Conservation (phyloP, 2,888 invertebrate genomes). For the Pharmacophagus antenor region DNA sequence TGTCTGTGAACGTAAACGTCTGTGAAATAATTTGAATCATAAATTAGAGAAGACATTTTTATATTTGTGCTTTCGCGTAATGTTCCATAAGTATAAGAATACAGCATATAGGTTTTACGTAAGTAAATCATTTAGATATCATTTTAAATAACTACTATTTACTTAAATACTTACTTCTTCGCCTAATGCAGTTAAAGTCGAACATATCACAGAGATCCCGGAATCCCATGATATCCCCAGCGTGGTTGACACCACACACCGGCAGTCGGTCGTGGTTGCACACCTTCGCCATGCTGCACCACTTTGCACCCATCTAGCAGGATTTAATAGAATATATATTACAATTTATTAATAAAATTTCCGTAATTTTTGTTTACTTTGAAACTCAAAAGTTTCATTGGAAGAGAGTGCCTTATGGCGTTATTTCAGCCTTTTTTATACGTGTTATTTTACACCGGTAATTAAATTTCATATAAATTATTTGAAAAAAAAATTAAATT, state of each 20-base stretch:
- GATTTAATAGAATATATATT: not conserved
- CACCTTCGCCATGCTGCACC: constrained; percentile 75
- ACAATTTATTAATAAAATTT: not conserved
- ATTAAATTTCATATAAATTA: too few relatives aligned
- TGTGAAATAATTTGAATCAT: not conserved
- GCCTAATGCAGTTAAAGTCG: constrained; percentile 70
- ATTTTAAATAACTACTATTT: not conserved
- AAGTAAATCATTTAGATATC: not conserved
- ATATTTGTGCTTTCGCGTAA: not conserved
- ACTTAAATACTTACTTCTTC: constrained; percentile 54
- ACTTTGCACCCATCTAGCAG: constrained; percentile 68
- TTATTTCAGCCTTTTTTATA: too few relatives aligned
- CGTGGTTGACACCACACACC: constrained; percentile 68
- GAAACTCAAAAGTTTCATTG: too few relatives aligned
- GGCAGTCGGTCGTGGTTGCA: constrained; percentile 75
- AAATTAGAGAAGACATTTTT: not conserved
- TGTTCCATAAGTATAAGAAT: not conserved
- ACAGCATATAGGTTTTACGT: not conserved
- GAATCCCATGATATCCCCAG: constrained; percentile 73
- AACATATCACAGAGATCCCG: constrained; percentile 75
- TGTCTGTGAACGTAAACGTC: not conserved
- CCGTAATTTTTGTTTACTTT: too few relatives aligned
- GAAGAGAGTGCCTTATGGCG: too few relatives aligned
- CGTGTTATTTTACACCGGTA: too few relatives aligned
- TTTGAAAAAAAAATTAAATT: too few relatives aligned